Base-by-base conservation (phyloP, 2,888 invertebrate genomes). In the Pollenia angustigena region DNA sequence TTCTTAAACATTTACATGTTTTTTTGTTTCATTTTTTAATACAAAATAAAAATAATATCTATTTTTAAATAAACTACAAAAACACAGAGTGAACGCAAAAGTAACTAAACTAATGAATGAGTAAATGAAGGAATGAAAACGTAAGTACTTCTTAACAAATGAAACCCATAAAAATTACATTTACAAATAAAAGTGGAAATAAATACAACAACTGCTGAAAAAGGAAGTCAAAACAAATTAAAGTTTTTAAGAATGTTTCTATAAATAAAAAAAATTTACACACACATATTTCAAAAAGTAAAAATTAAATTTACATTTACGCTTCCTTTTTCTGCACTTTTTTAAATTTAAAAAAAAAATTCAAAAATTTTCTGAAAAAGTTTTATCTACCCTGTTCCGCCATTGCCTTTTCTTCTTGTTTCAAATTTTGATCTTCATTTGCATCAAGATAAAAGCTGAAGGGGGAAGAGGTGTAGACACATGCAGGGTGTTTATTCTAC, bases 31-130 rank as follows among this genome's bases (percentile, higher is more conserved):
- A 11, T 46, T 46, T 64, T 16, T 16, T 40, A n/a, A 32, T 32
- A 69, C n/a, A 69, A 11, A n/a, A 10, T 7, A 42, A 18, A 48
- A 16, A 48, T 46, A 12, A 71, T 66, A 58, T 80, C 81, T 62
- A 60, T 62, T 68, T 58, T 14, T 66, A 68, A 69, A 76, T 32
- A 64, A 82, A 81, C 52, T 40, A 60, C 4, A 71, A 54, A 66
- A 78, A 78, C 66, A 86, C 74, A 60, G 79, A 72, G 60, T 79
- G 18, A 66, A 74, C 44, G 48, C n/a, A 60, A 50, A 75, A 52
- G 18, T 44, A 62, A 60, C 9, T 18, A 74, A 42, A 74, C 16
- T 48, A 66, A 64, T 64, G 23, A 75, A 50, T 18, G 62, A 9
- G 42, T 32, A 4, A n/a, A 12, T 50, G 42, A 52, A 44, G 16